Evolutionary conservation across 2,113 vertebrate species (phyloP).

Genomic region (Empidonax traillii): DNA sequence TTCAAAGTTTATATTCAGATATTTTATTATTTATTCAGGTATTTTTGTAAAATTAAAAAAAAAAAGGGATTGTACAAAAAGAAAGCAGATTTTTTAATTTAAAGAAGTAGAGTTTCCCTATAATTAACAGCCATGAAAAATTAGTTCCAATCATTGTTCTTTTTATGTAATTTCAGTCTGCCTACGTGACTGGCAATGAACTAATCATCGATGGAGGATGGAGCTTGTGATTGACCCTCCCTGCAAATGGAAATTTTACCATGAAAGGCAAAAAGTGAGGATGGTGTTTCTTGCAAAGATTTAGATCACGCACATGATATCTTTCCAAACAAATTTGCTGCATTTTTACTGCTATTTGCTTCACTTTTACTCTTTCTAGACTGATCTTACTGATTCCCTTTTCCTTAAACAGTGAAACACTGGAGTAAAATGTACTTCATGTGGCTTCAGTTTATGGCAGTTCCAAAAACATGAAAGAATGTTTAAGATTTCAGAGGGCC

Average conservation of each 20-base stretch:
- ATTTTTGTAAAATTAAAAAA: not conserved
- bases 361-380: not conserved
- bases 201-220: conserved; percentile 94
- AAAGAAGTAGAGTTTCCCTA: not conserved
- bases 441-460: not conserved
- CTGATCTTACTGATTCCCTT: not conserved
- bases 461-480: not conserved
- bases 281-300: not conserved
- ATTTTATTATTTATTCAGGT: not conserved
- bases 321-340: not conserved
- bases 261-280: not conserved
- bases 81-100: not conserved
- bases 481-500: not conserved
- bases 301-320: not conserved
- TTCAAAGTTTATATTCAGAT: not conserved
- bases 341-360: not conserved
- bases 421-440: not conserved
- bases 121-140: not conserved
- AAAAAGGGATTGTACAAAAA: not conserved
- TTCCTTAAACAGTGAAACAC: not conserved
- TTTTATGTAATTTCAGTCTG: conserved; percentile 78
- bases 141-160: not conserved
- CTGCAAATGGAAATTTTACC: not conserved
- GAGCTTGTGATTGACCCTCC: conserved; percentile 80
- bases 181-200: conserved; percentile 89